Evolutionary conservation across 2,888 invertebrate species (phyloP), one percentile per base, ranked within the genome.

Genomic region (Spodoptera picta): DNA sequence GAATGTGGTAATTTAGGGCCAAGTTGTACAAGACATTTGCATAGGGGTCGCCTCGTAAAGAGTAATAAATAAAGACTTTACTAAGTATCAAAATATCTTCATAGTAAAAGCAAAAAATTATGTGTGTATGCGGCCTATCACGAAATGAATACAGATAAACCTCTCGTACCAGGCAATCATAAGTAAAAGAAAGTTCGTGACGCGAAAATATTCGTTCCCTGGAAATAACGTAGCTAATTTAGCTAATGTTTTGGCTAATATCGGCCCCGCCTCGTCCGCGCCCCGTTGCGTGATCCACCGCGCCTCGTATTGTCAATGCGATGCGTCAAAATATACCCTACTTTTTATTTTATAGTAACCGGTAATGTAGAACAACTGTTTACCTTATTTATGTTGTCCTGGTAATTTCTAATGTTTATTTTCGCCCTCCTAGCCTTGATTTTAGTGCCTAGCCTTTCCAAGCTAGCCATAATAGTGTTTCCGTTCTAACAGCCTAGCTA

Each of bases 201-300:
- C 63, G 23, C 42, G 43, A 73, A 73, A 11, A 59, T 51, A 54
- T 63, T 60, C 12, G 58, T 53, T 50, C 45, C 55, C 14, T 49
- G 50, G 48, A 61, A 74, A 58, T 73, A 57, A 46, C 49, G 24
- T 42, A 60, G 45, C 69, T 80, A 79, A 83, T 82, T 83, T 77
- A 63, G 76, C 66, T 82, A 83, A 82, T 79, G 77, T 74, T 77
- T 72, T 48, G 47, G 62, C 74, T 75, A 76, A 82, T 74, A 67
- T 66, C 52, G 59, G 65, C 69, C 73, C 69, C 64, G 73, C 69
- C 82, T 72, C 55, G 49, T 65, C 68, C 83, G 67, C 82, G 69
- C 83, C 83, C 79, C 48, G 19, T 77, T 63, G 76, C 76, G 79
- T 76, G 79, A 52, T 50, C 23, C 14, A 60, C 76, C 69, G 65